phyloP scores from a whole-genome alignment of 1,140 invertebrate genomes.

The Zaprionus ghesquierei region DNA sequence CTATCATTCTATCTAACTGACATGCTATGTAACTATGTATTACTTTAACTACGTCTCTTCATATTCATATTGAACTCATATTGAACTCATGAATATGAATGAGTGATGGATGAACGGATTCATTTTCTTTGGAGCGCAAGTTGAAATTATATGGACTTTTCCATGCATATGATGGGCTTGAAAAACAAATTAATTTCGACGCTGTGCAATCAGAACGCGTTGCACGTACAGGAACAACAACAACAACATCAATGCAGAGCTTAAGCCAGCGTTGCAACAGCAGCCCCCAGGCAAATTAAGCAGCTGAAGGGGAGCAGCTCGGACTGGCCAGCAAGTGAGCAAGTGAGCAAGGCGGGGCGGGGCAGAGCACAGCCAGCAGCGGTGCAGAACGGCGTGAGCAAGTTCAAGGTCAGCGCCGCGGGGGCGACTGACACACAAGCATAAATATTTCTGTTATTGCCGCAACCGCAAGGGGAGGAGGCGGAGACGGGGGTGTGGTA shows the following conservation, averaged over 20 bases:
- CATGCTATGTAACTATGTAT: too few species aligned
- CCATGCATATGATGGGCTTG: neutral
- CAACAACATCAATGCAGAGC: slow-evolving; percentile 39
- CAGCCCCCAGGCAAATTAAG: neutral
- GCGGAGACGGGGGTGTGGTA: neutral
- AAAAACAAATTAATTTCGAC: slow-evolving; percentile 54
- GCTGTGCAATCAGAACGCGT: slow-evolving; percentile 53
- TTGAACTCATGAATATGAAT: neutral
- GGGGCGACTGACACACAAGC: slow-evolving; percentile 23
- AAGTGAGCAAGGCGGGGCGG: neutral
- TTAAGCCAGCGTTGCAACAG: slow-evolving; percentile 1
- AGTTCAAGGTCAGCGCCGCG: slow-evolving; percentile 55
- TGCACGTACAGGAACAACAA: slow-evolving; percentile 44
- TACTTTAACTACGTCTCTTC: too few species aligned
- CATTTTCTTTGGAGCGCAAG: neutral
- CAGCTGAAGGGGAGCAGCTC: neutral
- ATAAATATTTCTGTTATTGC: slow-evolving; percentile 38
- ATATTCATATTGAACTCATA: neutral
- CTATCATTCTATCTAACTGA: too few species aligned
- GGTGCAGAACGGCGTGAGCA: slow-evolving; percentile 9
- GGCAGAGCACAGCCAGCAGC: neutral
- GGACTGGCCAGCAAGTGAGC: neutral
- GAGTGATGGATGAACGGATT: neutral
- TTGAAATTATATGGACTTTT: neutral
- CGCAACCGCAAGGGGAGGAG: slow-evolving; percentile 5